A percentile compares a stretch with the other conserved stretches of the same genome.
Evolutionary conservation across 2,888 invertebrate species (phyloP).

Genomic region (Nomada goodeniana): DNA sequence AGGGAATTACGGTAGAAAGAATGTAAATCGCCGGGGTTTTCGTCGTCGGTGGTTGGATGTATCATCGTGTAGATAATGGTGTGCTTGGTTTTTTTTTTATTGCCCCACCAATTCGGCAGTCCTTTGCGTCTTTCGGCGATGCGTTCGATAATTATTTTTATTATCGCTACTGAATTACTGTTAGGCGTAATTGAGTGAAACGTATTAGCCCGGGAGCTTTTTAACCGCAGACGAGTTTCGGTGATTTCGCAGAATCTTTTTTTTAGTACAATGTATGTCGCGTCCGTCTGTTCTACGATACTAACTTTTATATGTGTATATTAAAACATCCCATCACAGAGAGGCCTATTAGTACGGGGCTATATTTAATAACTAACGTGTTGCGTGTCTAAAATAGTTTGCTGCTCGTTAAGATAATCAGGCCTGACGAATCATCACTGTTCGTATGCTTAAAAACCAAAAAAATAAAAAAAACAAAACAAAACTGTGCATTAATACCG

Average conservation of each 20-base stretch:
- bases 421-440: too few relatives aligned
- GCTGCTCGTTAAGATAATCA: neutral
- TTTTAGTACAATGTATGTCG: too few relatives aligned
- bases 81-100: neutral
- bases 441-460: too few relatives aligned
- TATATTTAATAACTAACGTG: neutral
- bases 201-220: neutral
- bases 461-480: neutral
- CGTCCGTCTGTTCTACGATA: too few relatives aligned
- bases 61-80: constrained; percentile 32
- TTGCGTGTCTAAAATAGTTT: neutral
- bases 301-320: too few relatives aligned
- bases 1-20: constrained; percentile 2
- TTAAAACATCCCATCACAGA: neutral
- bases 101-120: neutral
- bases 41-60: constrained; percentile 4
- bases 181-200: neutral
- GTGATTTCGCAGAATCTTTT: too few relatives aligned
- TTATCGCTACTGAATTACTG: neutral
- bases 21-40: constrained; percentile 15
- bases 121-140: neutral
- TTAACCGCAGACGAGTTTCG: too few relatives aligned
- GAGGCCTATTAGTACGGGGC: too few relatives aligned
- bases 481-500: neutral
- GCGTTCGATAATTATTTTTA: neutral